Percentiles rank a stretch among this genome's conserved stretches.
These are phyloP conservation scores for Tragelaphus scriptus DNA, from an alignment of 2,113 vertebrate genomes.

Conservation along the genomic window DNA sequence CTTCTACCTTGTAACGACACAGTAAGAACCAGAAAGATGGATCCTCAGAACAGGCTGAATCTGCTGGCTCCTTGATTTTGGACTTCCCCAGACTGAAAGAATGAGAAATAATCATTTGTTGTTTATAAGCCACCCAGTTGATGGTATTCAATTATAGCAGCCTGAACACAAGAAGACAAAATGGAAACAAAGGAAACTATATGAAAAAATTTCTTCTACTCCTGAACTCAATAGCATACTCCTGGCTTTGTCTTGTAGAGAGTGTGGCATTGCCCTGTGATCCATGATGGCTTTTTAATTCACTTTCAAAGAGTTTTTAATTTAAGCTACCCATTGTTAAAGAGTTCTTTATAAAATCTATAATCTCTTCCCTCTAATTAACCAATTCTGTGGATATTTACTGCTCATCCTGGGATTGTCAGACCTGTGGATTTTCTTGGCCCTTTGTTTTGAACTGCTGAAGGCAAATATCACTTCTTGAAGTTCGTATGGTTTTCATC, in stretches of 20 bases:
- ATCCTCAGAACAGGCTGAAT: not conserved
- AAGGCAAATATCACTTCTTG: not conserved
- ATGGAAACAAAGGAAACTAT: not conserved
- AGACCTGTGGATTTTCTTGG: not conserved
- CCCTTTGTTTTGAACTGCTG: not conserved
- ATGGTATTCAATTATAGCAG: not conserved
- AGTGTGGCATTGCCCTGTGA: accelerated
- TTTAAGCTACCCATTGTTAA: not conserved
- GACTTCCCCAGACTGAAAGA: not conserved
- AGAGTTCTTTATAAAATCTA: not conserved
- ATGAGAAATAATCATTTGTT: not conserved
- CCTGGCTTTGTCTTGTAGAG: accelerated
- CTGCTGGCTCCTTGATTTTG: not conserved
- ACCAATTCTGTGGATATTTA: not conserved
- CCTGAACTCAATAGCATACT: not conserved
- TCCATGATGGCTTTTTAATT: not conserved
- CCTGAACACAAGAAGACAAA: not conserved
- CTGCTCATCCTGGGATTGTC: not conserved
- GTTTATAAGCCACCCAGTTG: not conserved
- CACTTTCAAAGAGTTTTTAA: not conserved
- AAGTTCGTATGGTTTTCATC: not conserved
- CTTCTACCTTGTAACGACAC: not conserved
- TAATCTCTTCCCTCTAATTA: not conserved
- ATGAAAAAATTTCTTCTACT: not conserved
- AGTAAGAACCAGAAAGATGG: not conserved